Evolutionary conservation across 2,113 vertebrate genomes (phyloP).

Genomic region (Phoenicopterus ruber): DNA sequence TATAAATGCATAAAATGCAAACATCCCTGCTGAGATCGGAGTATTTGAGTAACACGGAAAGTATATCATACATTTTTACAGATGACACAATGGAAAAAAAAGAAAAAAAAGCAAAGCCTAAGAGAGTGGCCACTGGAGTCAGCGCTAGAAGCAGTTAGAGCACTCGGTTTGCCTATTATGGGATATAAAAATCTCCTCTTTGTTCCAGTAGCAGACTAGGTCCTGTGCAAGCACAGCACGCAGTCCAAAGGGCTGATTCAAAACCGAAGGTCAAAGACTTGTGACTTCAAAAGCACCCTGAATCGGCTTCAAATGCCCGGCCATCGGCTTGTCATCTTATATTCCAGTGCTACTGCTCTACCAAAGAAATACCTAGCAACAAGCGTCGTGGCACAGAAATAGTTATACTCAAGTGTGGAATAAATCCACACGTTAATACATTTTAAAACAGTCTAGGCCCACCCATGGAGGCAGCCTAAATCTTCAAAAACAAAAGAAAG

Average conservation of each 20-base stretch:
- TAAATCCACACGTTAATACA: not conserved
- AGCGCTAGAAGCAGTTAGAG: not conserved
- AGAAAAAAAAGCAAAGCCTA: not conserved
- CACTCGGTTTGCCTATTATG: not conserved
- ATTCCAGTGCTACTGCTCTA: not conserved
- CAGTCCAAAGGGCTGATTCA: not conserved
- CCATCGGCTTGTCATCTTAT: not conserved
- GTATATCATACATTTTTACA: not conserved
- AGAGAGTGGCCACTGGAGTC: not conserved
- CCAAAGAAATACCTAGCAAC: not conserved
- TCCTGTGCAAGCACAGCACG: not conserved
- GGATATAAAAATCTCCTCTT: not conserved
- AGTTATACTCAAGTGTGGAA: not conserved
- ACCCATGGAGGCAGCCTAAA: conserved; percentile 7
- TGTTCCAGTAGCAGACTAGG: not conserved
- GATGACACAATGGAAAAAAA: not conserved
- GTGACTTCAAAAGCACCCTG: not conserved
- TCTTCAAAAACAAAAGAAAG: conserved; percentile 13
- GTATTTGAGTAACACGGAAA: not conserved
- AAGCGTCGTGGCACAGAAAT: not conserved
- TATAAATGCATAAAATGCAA: not conserved
- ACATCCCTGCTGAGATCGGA: not conserved
- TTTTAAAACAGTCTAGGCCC: conserved; percentile 19
- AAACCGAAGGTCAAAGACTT: not conserved
- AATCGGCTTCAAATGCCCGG: not conserved